Evolutionary conservation across 2,888 invertebrate genomes (phyloP).

Genomic region (Diabrotica balteata): DNA sequence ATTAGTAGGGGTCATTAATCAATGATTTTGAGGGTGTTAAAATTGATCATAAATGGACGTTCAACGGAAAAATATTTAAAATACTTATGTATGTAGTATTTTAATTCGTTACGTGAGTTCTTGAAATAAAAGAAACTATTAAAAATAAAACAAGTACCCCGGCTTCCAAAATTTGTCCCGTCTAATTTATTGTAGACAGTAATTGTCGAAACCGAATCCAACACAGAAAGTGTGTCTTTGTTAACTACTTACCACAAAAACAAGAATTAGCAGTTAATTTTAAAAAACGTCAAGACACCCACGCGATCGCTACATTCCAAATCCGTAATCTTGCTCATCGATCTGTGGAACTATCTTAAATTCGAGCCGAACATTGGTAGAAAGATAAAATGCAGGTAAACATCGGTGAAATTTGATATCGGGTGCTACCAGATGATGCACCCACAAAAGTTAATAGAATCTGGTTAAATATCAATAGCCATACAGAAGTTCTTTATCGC

Average conservation of each 20-base stretch:
- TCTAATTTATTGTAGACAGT: constrained; percentile 1
- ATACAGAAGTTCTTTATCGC: no score
- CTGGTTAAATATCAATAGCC: not conserved
- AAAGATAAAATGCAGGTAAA: constrained; percentile 22
- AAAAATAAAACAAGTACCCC: no score
- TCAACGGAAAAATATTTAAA: no score
- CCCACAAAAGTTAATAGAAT: constrained; percentile 26
- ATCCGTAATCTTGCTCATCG: constrained; percentile 6
- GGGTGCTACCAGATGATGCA: constrained; percentile 18
- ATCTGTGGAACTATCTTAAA: constrained; percentile 12
- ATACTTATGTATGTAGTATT: no score
- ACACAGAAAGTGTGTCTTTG: constrained; percentile 8
- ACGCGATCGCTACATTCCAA: constrained; percentile 8
- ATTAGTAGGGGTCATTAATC: no score
- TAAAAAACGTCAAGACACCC: constrained; percentile 9
- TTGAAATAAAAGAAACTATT: no score
- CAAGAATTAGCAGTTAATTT: constrained; percentile 11
- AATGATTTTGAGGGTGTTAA: no score
- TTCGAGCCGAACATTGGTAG: not conserved
- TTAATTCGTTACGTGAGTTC: no score
- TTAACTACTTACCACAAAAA: constrained; percentile 13
- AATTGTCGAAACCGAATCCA: constrained; percentile 6
- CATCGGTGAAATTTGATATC: constrained; percentile 23
- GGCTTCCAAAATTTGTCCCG: constrained; percentile 4
- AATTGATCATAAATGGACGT: no score